Conservation (phyloP, 2,888 invertebrate genomes). For the Himalopsyche tibetana region DNA sequence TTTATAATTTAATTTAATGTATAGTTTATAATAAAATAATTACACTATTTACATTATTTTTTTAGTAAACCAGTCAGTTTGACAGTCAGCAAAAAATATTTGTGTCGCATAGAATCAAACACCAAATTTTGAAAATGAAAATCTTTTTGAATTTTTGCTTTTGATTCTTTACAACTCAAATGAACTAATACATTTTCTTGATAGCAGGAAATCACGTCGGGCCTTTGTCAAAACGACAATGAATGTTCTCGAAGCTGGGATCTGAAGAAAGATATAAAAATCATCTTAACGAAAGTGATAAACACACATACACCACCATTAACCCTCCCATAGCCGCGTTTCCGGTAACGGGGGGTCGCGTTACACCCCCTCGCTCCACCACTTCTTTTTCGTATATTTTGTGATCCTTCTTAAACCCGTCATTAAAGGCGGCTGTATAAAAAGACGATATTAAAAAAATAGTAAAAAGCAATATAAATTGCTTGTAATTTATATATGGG, state of each 20-base stretch:
- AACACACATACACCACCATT: conserved; percentile 43
- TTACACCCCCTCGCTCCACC: conserved; percentile 42
- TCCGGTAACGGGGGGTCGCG: conserved; percentile 13
- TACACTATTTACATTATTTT: too few relatives aligned
- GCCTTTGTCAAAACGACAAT: conserved; percentile 31
- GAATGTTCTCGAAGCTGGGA: background rate
- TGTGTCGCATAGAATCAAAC: too few relatives aligned
- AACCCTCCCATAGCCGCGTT: conserved; percentile 45
- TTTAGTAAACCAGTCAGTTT: too few relatives aligned
- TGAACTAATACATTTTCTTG: conserved; percentile 26
- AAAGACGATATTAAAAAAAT: conserved; percentile 66
- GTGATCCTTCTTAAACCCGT: conserved; percentile 66
- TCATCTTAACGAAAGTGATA: conserved; percentile 32
- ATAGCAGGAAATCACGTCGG: conserved; percentile 26
- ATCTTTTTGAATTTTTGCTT: background rate
- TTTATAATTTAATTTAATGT: too few relatives aligned
- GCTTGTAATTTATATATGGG: conserved; percentile 66
- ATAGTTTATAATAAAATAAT: too few relatives aligned
- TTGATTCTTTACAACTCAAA: conserved; percentile 7
- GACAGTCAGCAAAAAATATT: too few relatives aligned
- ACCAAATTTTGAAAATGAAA: too few relatives aligned
- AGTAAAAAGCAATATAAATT: conserved; percentile 66
- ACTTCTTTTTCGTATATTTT: conserved; percentile 55
- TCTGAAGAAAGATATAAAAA: conserved; percentile 13
- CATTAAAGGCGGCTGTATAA: conserved; percentile 66